These are phyloP conservation scores for Triplophysa bombifrons DNA, from an alignment of 2,797 vertebrate species.

Conservation along the genomic window DNA sequence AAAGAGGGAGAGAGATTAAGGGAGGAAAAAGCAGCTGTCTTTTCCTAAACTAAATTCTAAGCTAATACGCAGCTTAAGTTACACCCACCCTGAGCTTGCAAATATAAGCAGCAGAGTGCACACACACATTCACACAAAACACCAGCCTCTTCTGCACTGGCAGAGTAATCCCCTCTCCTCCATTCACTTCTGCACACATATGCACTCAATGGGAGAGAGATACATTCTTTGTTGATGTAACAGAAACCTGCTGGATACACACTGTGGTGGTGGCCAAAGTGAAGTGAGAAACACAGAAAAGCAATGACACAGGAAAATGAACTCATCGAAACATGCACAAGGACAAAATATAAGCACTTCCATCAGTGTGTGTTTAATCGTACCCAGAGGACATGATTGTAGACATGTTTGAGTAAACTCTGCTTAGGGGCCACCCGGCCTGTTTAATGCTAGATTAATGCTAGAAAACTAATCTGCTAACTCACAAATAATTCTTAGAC, in stretches of 20 bases:
- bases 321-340: conserved; percentile 35
- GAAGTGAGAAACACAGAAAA: conserved; percentile 21
- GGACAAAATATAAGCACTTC: conserved; percentile 36
- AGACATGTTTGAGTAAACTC: conserved; percentile 51
- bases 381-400: conserved; percentile 45
- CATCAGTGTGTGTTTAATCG: conserved; percentile 46
- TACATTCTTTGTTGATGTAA: conserved; percentile 45
- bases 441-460: conserved; percentile 36
- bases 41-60: conserved; percentile 40
- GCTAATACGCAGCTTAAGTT: conserved; percentile 51
- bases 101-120: conserved; percentile 49
- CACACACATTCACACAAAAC: conserved; percentile 43
- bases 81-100: conserved; percentile 55
- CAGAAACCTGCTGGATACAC: conserved; percentile 29
- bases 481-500: conserved; percentile 30
- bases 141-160: conserved; percentile 53
- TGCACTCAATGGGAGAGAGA: conserved; percentile 47
- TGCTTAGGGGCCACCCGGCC: conserved; percentile 43
- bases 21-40: conserved; percentile 26
- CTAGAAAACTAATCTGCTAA: conserved; percentile 50
- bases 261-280: conserved; percentile 37
- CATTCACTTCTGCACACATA: conserved; percentile 53
- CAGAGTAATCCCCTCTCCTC: conserved; percentile 44
- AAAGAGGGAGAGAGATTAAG: conserved; percentile 13
- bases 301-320: conserved; percentile 37